Percentiles rank a stretch among this genome's conserved stretches.
phyloP scores from a whole-genome alignment of 2,888 invertebrate species.

The Cheilosia scutellata region DNA sequence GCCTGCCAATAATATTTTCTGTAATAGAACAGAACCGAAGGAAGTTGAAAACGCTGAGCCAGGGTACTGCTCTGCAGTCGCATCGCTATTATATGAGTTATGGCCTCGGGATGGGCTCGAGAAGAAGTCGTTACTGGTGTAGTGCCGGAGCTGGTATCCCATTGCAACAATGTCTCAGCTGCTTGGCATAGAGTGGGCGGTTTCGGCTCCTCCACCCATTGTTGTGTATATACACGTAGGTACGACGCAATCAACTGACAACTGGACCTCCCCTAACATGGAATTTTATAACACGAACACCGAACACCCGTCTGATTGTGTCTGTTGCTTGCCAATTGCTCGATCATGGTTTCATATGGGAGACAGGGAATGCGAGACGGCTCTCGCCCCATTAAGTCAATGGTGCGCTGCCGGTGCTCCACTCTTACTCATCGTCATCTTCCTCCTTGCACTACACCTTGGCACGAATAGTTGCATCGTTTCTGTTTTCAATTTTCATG shows the following conservation, averaged over 20 bases:
- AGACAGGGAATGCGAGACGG: background rate
- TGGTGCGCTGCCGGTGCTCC: background rate
- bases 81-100: background rate
- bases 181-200: constrained; percentile 13
- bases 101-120: constrained; percentile 13
- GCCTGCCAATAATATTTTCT: constrained; percentile 62
- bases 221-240: background rate
- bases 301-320: constrained; percentile 27
- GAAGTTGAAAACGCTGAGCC: constrained; percentile 30
- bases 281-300: constrained; percentile 51
- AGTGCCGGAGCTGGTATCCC: constrained; percentile 8
- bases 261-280: constrained; percentile 52
- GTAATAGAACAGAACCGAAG: constrained; percentile 25
- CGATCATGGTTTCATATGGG: constrained; percentile 49
- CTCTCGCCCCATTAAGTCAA: constrained; percentile 14
- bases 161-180: constrained; percentile 44
- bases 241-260: constrained; percentile 58
- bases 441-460: constrained; percentile 34
- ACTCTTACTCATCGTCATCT: constrained; percentile 25
- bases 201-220: constrained; percentile 50
- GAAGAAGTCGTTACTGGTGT: constrained; percentile 24
- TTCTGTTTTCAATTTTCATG: constrained; percentile 64
- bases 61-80: background rate
- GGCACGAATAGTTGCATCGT: constrained; percentile 43
- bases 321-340: constrained; percentile 64